A percentile compares a stretch with the other conserved stretches of the same genome.
Evolutionary conservation across 2,888 invertebrate species (phyloP).

Genomic region (Trypoxylon attenuatum): DNA sequence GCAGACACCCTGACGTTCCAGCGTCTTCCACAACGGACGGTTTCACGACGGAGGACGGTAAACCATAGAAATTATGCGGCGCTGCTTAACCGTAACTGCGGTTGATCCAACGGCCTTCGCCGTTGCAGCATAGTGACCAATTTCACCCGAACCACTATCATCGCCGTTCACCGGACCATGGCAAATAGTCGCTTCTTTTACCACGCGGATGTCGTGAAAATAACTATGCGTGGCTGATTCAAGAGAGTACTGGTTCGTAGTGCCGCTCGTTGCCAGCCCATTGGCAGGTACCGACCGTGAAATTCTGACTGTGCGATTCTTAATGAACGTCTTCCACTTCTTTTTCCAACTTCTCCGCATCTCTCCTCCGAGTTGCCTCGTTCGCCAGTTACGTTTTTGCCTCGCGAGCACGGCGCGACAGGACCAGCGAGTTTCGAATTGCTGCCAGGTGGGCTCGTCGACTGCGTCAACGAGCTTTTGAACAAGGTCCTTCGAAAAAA

Average conservation of each 20-base stretch:
- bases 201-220: constrained; percentile 59
- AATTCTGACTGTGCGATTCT: constrained; percentile 45
- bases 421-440: too few relatives aligned
- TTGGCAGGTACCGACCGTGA: constrained; percentile 51
- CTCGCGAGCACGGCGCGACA: too few relatives aligned
- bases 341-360: not conserved
- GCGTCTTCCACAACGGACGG: constrained; percentile 4
- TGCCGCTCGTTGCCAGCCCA: constrained; percentile 30
- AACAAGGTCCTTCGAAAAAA: too few relatives aligned
- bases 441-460: too few relatives aligned
- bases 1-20: constrained; percentile 19
- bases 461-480: too few relatives aligned
- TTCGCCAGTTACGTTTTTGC: too few relatives aligned
- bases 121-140: constrained; percentile 54
- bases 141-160: constrained; percentile 57
- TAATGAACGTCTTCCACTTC: constrained; percentile 42
- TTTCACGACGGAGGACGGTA: constrained; percentile 18
- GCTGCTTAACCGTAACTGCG: constrained; percentile 54
- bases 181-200: constrained; percentile 56
- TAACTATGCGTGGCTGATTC: constrained; percentile 50
- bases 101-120: constrained; percentile 53
- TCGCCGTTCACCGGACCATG: constrained; percentile 50
- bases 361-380: constrained; percentile 15
- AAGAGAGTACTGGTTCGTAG: constrained; percentile 19
- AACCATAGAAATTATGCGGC: constrained; percentile 43